Base-by-base conservation (phyloP, 1,140 invertebrate species). In the Phocides pigmalion region DNA sequence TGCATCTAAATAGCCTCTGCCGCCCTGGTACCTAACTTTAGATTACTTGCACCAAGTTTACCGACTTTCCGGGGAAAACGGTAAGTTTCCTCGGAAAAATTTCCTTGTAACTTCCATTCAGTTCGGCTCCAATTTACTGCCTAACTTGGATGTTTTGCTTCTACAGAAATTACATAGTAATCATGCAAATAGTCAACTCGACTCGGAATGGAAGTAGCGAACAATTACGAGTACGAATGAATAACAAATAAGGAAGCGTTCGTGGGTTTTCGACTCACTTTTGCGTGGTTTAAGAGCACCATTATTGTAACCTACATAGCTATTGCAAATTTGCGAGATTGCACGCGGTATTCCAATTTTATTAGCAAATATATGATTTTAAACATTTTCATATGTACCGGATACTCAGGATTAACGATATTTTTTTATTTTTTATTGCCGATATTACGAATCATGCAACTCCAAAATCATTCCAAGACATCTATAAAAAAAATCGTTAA, bases 1-100 rank as follows among this genome's bases (percentile, higher is more conserved):
- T 84, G 81, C 87, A 89, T 90, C 87, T 90, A 89, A 90, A 90
- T 87, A 87, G 87, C 87, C 79, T 79, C 77, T 77, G 86, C 82
- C 78, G 73, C 76, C 79, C 74, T 83, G 82, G 80, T 81, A 84
- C 76, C 82, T 83, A 90, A 90, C 84, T 90, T 89, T 90, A 90
- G 87, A 90, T 90, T 90, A 90, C 87, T 90, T 84, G 79, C 80
- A 79, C 74, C 77, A 84, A 81, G 71, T 88, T 84, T 76, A 75
- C 76, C 74, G 78, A 84, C 75, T 83, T 84, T 77, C 69, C 71
- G 51, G 51, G 71, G 66, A 70, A 72, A 77, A 58, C 53, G 72
- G 72, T 72, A 76, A 86, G 76, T 84, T 81, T 70, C 70, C 64
- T 22, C 56, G 80, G 79, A 81, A 85, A 87, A 87, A 82, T 86